Conservation (phyloP, 2,113 vertebrate genomes). For the Melanostigma gelatinosum region DNA sequence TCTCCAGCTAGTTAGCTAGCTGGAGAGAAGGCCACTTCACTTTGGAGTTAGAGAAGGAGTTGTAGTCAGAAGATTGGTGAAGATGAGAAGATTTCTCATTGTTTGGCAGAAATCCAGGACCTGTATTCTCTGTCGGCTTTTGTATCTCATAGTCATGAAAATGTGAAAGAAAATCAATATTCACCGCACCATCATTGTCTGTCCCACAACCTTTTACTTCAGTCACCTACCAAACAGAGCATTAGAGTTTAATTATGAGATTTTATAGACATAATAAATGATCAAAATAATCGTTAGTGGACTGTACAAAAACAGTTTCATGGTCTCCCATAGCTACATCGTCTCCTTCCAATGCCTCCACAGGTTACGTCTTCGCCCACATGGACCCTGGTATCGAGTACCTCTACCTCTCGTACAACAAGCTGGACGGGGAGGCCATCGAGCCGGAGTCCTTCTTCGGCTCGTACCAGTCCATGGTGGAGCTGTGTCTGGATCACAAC, state of each 20-base stretch:
- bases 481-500: slow-evolving; percentile 95
- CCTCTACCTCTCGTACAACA: slow-evolving; percentile 96
- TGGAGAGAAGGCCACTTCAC: not conserved
- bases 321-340: not conserved
- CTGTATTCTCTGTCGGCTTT: not conserved
- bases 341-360: slow-evolving; percentile 2
- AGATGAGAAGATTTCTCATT: not conserved
- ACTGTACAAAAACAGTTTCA: not conserved
- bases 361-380: slow-evolving; percentile 94
- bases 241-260: not conserved
- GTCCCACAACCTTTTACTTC: not conserved
- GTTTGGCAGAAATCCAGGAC: not conserved
- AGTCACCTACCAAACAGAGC: not conserved
- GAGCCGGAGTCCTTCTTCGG: slow-evolving; percentile 94
- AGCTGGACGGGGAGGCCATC: slow-evolving; percentile 86
- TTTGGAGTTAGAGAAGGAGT: too few relatives aligned
- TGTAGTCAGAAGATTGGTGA: not conserved
- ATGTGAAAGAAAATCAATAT: not conserved
- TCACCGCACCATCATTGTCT: not conserved
- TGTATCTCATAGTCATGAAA: not conserved
- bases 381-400: slow-evolving; percentile 95
- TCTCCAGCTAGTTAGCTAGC: not conserved
- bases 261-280: not conserved
- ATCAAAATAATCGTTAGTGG: not conserved
- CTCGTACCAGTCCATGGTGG: slow-evolving; percentile 88